Base-by-base conservation (phyloP, 2,797 vertebrate genomes). In the Anolis apletophallus region DNA sequence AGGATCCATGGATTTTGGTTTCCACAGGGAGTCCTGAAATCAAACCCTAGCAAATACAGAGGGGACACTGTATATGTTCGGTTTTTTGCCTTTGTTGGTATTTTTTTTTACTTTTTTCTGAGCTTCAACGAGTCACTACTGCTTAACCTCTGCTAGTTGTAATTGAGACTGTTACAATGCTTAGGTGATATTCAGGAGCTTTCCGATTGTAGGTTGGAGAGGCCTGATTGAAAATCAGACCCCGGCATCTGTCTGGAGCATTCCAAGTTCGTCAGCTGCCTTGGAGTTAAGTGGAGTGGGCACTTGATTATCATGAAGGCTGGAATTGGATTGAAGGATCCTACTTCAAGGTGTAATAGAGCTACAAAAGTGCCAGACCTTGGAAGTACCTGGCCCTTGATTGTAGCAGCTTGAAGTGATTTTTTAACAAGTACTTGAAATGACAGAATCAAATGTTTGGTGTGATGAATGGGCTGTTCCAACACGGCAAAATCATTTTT, bases 361-460 rank as follows among this genome's bases (percentile, higher is more conserved):
- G 96, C 95, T 95, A 91, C 95, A 94, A 96, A 96, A 95, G 94
- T 95, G 94, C 83, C 96, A 96, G 96, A 94, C 95, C 95, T 95
- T 92, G 95, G 93, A 96, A 97, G 96, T 96, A 96, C 95, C 95
- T 95, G 94, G 93, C 90, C 94, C 95, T 96, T 97, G 96, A 96
- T 97, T 97, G 95, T 95, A 96, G 95, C 96, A 97, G 96, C 96
- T 96, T 96, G 96, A 96, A 97, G 94, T 96, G 96, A 96, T 96
- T 97, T 96, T 96, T 97, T 96, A 96, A 96, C 95, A 95, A 96
- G 96, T 96, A 96, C 96, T 97, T 95, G 94, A 97, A 93, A 92
- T 95, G 96, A 96, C 95, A 96, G 96, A 96, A 96, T 96, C 96
- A 96, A 95, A 96, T 90, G 94, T 95, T 96, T 95, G 93, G 92